Percentiles rank a stretch among this genome's conserved stretches.
Conservation (phyloP, 2,797 vertebrate genomes). For the Cynodonichthys magdalenae region DNA sequence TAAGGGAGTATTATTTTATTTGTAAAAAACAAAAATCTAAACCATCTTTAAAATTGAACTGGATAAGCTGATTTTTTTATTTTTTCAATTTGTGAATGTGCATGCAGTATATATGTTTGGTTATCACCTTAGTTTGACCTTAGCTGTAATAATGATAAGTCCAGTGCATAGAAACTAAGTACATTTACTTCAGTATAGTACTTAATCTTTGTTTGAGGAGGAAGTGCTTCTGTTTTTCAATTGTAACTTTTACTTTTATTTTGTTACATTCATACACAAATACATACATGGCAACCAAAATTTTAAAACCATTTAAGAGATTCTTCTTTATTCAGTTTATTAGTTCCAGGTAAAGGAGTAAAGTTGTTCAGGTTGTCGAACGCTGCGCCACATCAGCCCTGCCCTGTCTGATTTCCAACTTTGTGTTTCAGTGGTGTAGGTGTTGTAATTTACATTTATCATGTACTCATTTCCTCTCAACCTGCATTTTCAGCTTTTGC, state of each 20-base stretch:
- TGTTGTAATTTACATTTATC: constrained; percentile 34
- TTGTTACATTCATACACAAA: too few species aligned
- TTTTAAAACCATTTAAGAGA: neutral
- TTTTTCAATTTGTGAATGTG: too few species aligned
- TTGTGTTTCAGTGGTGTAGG: constrained; percentile 15
- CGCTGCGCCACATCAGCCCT: constrained; percentile 19
- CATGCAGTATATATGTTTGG: neutral
- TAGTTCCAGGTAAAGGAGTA: neutral
- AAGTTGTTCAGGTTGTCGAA: neutral
- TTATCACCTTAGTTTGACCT: constrained; percentile 62
- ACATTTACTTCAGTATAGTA: too few species aligned
- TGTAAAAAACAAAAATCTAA: neutral
- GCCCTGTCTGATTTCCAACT: constrained; percentile 28
- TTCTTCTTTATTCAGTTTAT: neutral
- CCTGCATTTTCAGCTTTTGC: constrained; percentile 41
- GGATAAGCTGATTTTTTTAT: neutral
- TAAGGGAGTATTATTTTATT: neutral
- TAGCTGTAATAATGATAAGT: constrained; percentile 8
- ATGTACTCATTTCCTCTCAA: constrained; percentile 28
- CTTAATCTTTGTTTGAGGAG: too few species aligned
- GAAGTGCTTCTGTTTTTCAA: too few species aligned
- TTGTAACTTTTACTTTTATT: too few species aligned
- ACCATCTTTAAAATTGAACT: too few species aligned
- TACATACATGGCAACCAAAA: too few species aligned
- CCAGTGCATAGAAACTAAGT: neutral